Evolutionary conservation across 2,113 vertebrate species (phyloP).

Genomic region (Grammomys dolichurus): DNA sequence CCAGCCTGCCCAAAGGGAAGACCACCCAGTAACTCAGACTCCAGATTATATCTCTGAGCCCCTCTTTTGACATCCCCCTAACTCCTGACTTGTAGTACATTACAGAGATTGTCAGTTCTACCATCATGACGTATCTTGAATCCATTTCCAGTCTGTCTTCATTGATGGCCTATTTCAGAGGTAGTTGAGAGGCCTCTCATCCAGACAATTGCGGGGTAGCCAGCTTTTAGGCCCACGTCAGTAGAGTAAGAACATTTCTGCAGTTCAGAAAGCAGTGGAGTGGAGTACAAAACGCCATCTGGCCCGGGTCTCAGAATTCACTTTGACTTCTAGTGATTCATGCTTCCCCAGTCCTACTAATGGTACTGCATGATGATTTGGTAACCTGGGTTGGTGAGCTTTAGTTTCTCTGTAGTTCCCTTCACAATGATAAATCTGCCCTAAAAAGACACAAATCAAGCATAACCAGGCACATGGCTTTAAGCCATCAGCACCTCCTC

Average conservation of each 20-base stretch:
- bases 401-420: conserved; percentile 24
- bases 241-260: not conserved
- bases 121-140: not conserved
- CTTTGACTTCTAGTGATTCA: not conserved
- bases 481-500: not conserved
- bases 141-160: not conserved
- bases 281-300: not conserved
- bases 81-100: not conserved
- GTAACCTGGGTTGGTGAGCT: not conserved
- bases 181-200: not conserved
- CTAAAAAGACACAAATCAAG: not conserved
- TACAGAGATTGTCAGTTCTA: not conserved
- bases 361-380: not conserved
- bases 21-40: conserved; percentile 62
- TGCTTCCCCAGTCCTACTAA: not conserved
- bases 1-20: conserved; percentile 2
- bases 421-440: not conserved
- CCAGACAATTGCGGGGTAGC: not conserved
- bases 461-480: not conserved
- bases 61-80: not conserved
- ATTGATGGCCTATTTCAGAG: not conserved
- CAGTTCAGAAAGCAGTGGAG: not conserved
- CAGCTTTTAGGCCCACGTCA: not conserved
- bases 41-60: not conserved
- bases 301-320: not conserved